Percentiles rank a stretch among this genome's conserved stretches.
These are phyloP conservation scores for Palythoa heliodiscus DNA, from an alignment of 92 coral and sea anemone genomes.

Conservation along the genomic window DNA sequence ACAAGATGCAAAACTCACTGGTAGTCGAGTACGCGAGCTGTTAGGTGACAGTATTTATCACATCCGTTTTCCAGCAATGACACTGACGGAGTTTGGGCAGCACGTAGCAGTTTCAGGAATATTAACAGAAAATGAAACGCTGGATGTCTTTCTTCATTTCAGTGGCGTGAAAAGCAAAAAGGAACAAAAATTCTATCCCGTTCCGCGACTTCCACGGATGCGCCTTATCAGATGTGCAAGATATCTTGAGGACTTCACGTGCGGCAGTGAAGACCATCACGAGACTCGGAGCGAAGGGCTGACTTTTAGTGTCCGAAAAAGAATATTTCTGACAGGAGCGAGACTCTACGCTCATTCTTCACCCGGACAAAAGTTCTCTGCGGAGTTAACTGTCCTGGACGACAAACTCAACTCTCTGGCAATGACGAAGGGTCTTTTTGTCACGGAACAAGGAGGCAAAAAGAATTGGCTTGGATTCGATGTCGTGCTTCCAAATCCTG, in stretches of 20 bases:
- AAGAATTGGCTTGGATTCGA: slow-evolving; percentile 61
- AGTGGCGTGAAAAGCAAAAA: slow-evolving; percentile 34
- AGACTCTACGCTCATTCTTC: slow-evolving; percentile 34
- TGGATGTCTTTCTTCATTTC: slow-evolving; percentile 43
- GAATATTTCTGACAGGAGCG: slow-evolving; percentile 27
- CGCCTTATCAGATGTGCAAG: slow-evolving; percentile 36
- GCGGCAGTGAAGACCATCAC: slow-evolving; percentile 35
- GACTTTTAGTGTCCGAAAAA: slow-evolving; percentile 36
- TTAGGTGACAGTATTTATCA: slow-evolving; percentile 52
- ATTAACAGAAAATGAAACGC: slow-evolving; percentile 57
- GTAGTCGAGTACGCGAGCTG: slow-evolving; percentile 52
- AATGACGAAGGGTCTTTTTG: slow-evolving; percentile 13
- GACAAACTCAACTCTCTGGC: slow-evolving; percentile 35
- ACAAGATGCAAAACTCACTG: slow-evolving; percentile 42
- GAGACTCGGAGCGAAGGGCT: slow-evolving; percentile 7
- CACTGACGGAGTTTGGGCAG: slow-evolving; percentile 55
- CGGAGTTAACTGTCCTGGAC: slow-evolving; percentile 27
- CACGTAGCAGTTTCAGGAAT: slow-evolving; percentile 58
- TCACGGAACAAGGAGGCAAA: slow-evolving; percentile 37
- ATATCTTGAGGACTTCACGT: slow-evolving; percentile 37
- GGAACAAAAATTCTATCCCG: slow-evolving; percentile 14
- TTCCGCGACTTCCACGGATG: slow-evolving; percentile 44
- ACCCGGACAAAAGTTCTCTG: neutral
- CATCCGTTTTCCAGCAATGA: slow-evolving; percentile 69
- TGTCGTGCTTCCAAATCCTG: slow-evolving; percentile 48